Evolutionary conservation across 2,797 vertebrate genomes (phyloP).

Genomic region (Mionectes olivaceus): DNA sequence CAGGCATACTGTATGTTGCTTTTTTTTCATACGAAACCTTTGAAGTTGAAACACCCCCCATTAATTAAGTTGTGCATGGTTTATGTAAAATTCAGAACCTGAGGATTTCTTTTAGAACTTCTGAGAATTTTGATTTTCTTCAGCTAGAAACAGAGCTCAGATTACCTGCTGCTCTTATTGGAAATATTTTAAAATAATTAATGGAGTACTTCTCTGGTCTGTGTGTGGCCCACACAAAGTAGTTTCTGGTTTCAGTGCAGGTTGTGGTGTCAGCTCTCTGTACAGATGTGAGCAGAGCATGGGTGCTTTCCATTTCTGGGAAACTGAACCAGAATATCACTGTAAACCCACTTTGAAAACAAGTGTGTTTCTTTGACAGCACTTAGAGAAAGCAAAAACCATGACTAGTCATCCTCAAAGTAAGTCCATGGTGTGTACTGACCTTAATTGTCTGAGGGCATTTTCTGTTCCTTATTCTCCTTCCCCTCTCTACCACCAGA

Average conservation of each 20-base stretch:
- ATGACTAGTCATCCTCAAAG: background rate
- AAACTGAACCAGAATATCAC: background rate
- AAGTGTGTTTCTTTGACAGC: background rate
- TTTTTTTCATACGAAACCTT: background rate
- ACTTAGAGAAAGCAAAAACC: background rate
- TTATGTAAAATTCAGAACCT: background rate
- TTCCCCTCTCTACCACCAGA: background rate
- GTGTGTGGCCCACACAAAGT: background rate
- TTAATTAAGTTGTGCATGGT: background rate
- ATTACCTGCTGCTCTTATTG: background rate
- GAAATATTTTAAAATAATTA: background rate
- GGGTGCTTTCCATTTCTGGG: background rate
- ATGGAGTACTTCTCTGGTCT: background rate
- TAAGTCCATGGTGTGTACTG: background rate
- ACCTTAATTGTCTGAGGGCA: background rate
- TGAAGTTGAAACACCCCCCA: background rate
- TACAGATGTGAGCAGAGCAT: background rate
- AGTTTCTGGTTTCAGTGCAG: background rate
- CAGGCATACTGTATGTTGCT: background rate
- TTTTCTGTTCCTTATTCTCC: conserved; percentile 34
- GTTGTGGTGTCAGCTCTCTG: background rate
- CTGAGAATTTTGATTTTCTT: background rate
- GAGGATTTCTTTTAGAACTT: background rate
- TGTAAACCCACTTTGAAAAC: background rate
- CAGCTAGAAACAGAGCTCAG: background rate